phyloP scores from a whole-genome alignment of 2,113 vertebrate genomes.

The Callocephalon fimbriatum region DNA sequence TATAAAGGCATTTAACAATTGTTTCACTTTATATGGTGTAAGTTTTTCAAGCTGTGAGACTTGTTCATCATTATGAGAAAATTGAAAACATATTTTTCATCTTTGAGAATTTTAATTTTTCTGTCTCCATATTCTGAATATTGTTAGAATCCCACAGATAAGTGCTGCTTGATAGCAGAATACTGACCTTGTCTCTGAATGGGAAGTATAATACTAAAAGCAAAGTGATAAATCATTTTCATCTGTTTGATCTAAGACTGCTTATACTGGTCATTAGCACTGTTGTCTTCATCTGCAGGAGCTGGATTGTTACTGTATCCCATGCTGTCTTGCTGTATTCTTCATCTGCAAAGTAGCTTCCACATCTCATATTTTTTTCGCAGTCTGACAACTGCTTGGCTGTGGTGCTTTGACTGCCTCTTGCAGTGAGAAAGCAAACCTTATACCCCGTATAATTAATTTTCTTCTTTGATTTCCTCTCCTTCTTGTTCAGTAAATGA shows the following conservation, averaged over 20 bases:
- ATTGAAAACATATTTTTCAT: not conserved
- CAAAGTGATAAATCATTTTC: not conserved
- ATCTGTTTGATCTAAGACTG: not conserved
- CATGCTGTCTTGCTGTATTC: not conserved
- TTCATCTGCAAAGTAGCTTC: not conserved
- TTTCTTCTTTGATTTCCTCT: conserved; percentile 57
- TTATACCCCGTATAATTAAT: not conserved
- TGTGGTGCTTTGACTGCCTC: not conserved
- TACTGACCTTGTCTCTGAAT: not conserved
- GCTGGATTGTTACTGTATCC: fast-evolving
- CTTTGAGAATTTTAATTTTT: conserved; percentile 17
- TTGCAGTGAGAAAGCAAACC: not conserved
- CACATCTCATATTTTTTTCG: not conserved
- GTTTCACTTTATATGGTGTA: not conserved
- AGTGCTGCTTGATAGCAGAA: not conserved
- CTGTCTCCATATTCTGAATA: not conserved
- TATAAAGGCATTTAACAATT: not conserved
- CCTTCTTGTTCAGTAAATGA: conserved; percentile 38
- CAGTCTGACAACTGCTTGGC: not conserved
- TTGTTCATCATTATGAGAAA: not conserved
- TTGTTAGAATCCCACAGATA: not conserved
- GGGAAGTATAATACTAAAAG: not conserved
- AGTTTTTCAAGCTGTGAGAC: not conserved
- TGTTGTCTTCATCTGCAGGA: not conserved
- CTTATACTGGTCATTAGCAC: not conserved